Conservation (phyloP, 92 coral and sea anemone species). For the Actinostola sp. region DNA sequence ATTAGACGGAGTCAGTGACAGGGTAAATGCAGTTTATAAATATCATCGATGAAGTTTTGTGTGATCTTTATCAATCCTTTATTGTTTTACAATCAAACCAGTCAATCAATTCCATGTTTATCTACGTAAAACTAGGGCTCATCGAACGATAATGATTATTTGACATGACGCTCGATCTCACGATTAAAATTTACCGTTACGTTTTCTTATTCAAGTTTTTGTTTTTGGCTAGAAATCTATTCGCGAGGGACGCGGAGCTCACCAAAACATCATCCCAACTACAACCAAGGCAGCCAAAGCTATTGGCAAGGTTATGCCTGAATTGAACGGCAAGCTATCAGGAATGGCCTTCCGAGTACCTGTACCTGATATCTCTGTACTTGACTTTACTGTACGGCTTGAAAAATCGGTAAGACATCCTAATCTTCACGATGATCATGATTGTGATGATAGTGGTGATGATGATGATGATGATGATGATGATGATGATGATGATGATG, state of each 20-base stretch:
- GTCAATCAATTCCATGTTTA: no score
- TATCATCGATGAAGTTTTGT: no score
- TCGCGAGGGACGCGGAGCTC: constrained; percentile 96
- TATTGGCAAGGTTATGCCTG: constrained; percentile 93
- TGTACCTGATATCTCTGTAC: constrained; percentile 93
- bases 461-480: no score
- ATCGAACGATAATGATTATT: no score
- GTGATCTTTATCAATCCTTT: no score
- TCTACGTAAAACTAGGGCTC: no score
- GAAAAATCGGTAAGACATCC: constrained; percentile 82
- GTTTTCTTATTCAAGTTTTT: background rate
- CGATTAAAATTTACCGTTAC: background rate
- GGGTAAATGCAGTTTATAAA: constrained; percentile 71
- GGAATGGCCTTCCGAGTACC: constrained; percentile 99
- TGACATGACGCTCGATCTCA: background rate
- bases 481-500: no score
- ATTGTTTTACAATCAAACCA: no score
- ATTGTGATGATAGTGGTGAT: no score
- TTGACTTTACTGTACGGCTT: constrained; percentile 85
- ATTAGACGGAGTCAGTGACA: constrained; percentile 92
- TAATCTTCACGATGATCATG: no score
- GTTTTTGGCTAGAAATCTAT: constrained; percentile 63
- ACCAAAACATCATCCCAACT: constrained; percentile 91
- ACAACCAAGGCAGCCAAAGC: constrained; percentile 98
- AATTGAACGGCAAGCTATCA: constrained; percentile 88